These are phyloP conservation scores for Fregata magnificens DNA, from an alignment of 2,113 vertebrate species.

Conservation along the genomic window DNA sequence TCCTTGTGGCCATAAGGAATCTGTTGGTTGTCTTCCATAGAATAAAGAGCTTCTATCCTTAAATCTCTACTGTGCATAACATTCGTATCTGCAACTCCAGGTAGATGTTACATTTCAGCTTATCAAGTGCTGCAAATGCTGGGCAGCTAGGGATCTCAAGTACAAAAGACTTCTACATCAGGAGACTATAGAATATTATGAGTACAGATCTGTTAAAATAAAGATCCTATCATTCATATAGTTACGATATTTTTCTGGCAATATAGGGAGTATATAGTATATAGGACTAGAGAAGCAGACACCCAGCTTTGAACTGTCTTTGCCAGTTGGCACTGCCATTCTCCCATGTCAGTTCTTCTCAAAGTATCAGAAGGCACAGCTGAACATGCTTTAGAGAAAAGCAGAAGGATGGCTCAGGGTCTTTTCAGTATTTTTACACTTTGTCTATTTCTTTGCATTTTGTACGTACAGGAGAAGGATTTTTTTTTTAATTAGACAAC, in stretches of 20 bases:
- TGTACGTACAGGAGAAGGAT: not conserved
- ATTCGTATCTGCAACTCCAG: not conserved
- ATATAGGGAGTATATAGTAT: no score
- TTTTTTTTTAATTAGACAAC: not conserved
- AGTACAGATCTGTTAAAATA: not conserved
- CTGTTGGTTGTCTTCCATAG: not conserved
- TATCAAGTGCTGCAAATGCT: not conserved
- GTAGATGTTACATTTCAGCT: not conserved
- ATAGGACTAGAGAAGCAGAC: not conserved
- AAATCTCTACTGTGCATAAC: not conserved
- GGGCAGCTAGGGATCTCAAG: not conserved
- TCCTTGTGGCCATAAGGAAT: not conserved
- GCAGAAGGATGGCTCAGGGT: not conserved
- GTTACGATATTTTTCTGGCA: not conserved
- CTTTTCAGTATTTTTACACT: not conserved
- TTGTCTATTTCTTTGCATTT: not conserved
- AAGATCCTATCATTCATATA: not conserved
- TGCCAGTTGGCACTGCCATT: not conserved
- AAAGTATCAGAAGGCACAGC: not conserved
- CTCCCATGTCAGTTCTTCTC: not conserved
- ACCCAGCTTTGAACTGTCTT: not conserved
- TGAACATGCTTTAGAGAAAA: not conserved
- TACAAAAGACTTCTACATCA: not conserved
- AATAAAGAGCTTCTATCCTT: not conserved
- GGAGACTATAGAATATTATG: not conserved